Conservation (phyloP, 2,113 vertebrate species). For the Malaclemys terrapin region DNA sequence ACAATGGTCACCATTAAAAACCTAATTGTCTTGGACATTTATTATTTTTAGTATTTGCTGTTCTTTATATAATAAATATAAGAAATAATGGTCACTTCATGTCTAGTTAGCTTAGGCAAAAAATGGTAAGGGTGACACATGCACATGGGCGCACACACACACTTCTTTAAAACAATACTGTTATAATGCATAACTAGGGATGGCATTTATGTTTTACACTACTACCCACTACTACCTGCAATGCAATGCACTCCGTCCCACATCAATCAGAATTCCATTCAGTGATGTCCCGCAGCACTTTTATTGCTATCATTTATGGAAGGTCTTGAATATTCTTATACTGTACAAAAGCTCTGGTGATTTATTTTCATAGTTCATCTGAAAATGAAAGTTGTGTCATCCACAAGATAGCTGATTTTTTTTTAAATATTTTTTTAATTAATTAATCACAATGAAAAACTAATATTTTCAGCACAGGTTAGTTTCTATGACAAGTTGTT, state of each 20-base stretch:
- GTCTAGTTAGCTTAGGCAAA: not conserved
- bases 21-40: not conserved
- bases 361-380: not conserved
- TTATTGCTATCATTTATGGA: not conserved
- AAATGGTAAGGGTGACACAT: not conserved
- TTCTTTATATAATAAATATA: not conserved
- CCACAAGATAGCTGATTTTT: not conserved
- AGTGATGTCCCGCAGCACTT: not conserved
- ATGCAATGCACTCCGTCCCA: not conserved
- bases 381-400: not conserved
- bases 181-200: not conserved
- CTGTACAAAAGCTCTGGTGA: not conserved
- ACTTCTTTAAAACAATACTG: not conserved
- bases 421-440: not conserved
- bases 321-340: not conserved
- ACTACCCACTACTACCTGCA: not conserved
- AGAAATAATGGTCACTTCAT: too few relatives aligned
- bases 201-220: not conserved
- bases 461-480: not conserved
- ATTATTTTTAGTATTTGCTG: not conserved
- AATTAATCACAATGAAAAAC: not conserved
- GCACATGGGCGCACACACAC: too few relatives aligned
- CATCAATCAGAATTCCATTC: not conserved
- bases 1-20: too few relatives aligned
- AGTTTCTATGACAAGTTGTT: not conserved